phyloP scores from a whole-genome alignment of 2,888 invertebrate species.

The Hydrotaea diabolus region DNA sequence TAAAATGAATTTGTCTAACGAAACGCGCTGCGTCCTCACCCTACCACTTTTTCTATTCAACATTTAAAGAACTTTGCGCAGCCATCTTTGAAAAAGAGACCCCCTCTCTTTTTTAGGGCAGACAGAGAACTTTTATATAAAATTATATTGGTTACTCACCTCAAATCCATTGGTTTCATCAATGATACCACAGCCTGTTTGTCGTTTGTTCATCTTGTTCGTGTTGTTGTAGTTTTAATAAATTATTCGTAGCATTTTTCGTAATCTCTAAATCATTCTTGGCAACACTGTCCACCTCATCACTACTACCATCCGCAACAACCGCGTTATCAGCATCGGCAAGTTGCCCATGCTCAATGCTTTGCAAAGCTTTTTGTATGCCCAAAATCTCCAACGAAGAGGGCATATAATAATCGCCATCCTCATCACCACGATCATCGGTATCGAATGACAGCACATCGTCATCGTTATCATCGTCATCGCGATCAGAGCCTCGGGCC shows the following conservation, averaged over 20 bases:
- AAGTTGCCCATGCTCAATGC: not conserved
- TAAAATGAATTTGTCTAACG: too few relatives aligned
- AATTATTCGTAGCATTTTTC: conserved; percentile 64
- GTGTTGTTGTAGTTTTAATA: conserved; percentile 56
- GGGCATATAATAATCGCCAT: conserved; percentile 61
- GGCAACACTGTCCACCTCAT: not conserved
- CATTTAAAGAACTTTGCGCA: too few relatives aligned
- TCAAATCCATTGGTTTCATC: conserved; percentile 79
- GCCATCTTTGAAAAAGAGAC: too few relatives aligned
- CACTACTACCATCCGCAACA: not conserved
- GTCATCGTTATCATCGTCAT: conserved; percentile 13
- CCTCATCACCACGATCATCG: conserved; percentile 40
- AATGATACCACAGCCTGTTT: conserved; percentile 80
- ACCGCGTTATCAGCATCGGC: conserved; percentile 2
- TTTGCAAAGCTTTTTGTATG: conserved; percentile 58
- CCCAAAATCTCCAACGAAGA: conserved; percentile 58
- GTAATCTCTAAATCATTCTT: conserved; percentile 58
- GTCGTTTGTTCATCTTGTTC: conserved; percentile 69
- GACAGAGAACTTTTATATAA: too few relatives aligned
- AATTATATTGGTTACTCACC: conserved; percentile 70
- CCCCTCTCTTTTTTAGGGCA: too few relatives aligned
- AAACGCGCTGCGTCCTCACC: too few relatives aligned
- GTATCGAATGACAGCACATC: too few relatives aligned
- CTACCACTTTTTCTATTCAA: too few relatives aligned
- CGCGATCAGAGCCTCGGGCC: conserved; percentile 49